Evolutionary conservation across 23 tunicate genomes (phyloP).

Genomic region (Ciona savignyi): DNA sequence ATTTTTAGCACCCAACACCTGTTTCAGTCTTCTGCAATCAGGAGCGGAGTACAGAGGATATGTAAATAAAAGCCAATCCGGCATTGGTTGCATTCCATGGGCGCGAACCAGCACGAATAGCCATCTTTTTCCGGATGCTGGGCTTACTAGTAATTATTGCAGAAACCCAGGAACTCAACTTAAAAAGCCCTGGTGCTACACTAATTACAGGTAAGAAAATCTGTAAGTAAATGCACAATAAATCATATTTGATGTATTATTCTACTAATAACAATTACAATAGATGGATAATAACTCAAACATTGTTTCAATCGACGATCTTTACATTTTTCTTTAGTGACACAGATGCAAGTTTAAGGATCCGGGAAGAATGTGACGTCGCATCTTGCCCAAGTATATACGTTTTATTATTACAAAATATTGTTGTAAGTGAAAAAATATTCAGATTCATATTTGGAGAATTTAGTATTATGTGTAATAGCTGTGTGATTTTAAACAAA

Average conservation of each 20-base stretch:
- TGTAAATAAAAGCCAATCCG: slow-evolving; percentile 8
- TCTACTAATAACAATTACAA: too few relatives aligned
- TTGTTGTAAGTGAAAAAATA: too few relatives aligned
- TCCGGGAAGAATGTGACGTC: slow-evolving; percentile 50
- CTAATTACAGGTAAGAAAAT: slow-evolving; percentile 28
- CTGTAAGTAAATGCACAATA: too few relatives aligned
- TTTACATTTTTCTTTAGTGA: slow-evolving; percentile 5
- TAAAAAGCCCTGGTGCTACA: slow-evolving; percentile 67
- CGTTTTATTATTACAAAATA: too few relatives aligned
- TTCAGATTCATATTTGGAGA: background rate
- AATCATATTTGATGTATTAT: too few relatives aligned
- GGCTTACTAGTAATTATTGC: slow-evolving; percentile 59
- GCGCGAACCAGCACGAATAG: slow-evolving; percentile 27
- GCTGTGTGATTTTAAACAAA: too few relatives aligned
- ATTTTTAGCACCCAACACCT: slow-evolving; percentile 40
- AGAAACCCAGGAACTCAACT: slow-evolving; percentile 67
- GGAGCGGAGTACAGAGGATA: slow-evolving; percentile 62
- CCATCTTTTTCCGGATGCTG: slow-evolving; percentile 61
- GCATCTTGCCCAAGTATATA: slow-evolving; percentile 41
- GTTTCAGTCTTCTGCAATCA: slow-evolving; percentile 50
- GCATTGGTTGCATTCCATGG: slow-evolving; percentile 44
- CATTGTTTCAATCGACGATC: too few relatives aligned
- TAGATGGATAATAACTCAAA: too few relatives aligned
- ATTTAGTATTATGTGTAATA: background rate
- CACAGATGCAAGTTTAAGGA: slow-evolving; percentile 20